These are phyloP conservation scores for Sphaerophoria taeniata DNA, from an alignment of 2,888 invertebrate species.

Conservation along the genomic window DNA sequence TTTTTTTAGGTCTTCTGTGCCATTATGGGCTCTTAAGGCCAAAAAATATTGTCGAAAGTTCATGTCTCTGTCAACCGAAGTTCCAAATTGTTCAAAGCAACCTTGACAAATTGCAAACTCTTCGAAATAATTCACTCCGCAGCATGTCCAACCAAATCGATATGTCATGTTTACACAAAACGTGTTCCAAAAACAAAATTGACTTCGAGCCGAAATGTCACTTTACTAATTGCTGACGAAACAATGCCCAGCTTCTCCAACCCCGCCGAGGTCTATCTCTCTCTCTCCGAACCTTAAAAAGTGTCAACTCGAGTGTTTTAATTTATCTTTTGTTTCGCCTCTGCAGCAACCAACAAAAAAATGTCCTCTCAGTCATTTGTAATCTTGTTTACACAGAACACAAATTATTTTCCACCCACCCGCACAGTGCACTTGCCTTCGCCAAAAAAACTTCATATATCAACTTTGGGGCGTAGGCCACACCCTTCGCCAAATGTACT, in stretches of 20 bases:
- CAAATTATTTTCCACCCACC: constrained; percentile 35
- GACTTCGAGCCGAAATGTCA: not conserved
- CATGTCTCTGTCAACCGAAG: not conserved
- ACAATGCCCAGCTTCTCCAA: not conserved
- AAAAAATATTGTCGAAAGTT: too few relatives aligned
- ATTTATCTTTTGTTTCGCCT: constrained; percentile 65
- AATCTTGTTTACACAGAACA: constrained; percentile 66
- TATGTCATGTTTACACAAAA: constrained; percentile 33
- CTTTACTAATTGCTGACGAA: constrained; percentile 9
- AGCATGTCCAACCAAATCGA: constrained; percentile 3
- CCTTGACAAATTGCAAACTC: not conserved
- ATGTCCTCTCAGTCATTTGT: constrained; percentile 68
- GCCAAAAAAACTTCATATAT: constrained; percentile 28
- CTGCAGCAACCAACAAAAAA: constrained; percentile 4
- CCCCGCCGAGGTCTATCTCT: too few relatives aligned
- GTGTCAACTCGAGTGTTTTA: constrained; percentile 51
- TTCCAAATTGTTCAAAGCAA: not conserved
- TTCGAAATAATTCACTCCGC: constrained; percentile 5
- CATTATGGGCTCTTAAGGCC: too few relatives aligned
- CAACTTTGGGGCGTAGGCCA: constrained; percentile 41
- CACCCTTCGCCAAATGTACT: constrained; percentile 60
- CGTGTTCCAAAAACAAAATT: constrained; percentile 23
- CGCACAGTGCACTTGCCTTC: constrained; percentile 60
- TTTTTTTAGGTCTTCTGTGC: too few relatives aligned
- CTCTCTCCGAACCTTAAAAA: constrained; percentile 55